phyloP scores from a whole-genome alignment of 2,888 invertebrate species.

The Pollenia labialis region DNA sequence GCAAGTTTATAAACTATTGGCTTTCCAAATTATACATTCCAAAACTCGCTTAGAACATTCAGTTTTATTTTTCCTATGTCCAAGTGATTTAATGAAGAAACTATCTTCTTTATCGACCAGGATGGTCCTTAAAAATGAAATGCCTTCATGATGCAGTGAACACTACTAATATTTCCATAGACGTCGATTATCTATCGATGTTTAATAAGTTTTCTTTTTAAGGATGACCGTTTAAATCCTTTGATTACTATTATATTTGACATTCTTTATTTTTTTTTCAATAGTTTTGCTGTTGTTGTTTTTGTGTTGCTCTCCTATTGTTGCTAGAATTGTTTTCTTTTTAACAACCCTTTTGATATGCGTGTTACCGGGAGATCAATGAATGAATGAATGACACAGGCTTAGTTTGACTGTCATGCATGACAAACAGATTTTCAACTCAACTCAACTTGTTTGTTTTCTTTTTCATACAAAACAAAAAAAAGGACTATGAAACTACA shows the following conservation, averaged over 20 bases:
- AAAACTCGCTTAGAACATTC: too few species aligned
- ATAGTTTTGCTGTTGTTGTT: not conserved
- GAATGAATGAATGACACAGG: constrained; percentile 62
- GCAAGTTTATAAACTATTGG: too few species aligned
- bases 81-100: too few species aligned
- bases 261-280: constrained; percentile 9
- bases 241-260: constrained; percentile 58
- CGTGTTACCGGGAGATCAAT: constrained; percentile 41
- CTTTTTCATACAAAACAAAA: not conserved
- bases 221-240: constrained; percentile 72
- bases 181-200: constrained; percentile 73
- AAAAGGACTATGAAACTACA: constrained; percentile 29
- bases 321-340: constrained; percentile 40
- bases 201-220: constrained; percentile 67
- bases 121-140: not conserved
- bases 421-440: constrained; percentile 71
- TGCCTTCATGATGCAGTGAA: constrained; percentile 2
- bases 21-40: too few species aligned
- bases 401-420: constrained; percentile 71
- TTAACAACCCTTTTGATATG: constrained; percentile 70
- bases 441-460: constrained; percentile 58
- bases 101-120: too few species aligned
- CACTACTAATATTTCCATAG: constrained; percentile 57
- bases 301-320: not conserved
- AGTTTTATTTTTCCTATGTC: too few species aligned